Evolutionary conservation across 1,140 invertebrate genomes (phyloP).

Genomic region (Mylabris phalerata): DNA sequence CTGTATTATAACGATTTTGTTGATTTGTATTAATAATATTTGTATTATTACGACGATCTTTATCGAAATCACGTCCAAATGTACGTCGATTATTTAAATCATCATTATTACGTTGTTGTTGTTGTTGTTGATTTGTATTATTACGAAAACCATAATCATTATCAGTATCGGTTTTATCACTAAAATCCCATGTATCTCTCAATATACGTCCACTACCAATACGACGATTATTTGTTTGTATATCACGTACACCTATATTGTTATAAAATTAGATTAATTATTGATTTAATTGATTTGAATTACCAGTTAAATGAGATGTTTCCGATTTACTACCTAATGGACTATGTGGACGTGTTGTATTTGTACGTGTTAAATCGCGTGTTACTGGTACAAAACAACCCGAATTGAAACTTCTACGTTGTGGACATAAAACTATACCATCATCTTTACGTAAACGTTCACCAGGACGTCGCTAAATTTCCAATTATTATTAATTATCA

Average conservation of each 20-base stretch:
- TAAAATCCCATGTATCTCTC: slow-evolving; percentile 54
- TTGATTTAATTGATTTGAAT: too few species aligned
- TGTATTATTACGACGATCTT: slow-evolving; percentile 20
- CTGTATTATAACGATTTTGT: slow-evolving; percentile 34
- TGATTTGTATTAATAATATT: not conserved
- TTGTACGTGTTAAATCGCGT: slow-evolving; percentile 39
- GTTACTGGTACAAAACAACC: slow-evolving; percentile 62
- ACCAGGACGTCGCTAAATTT: slow-evolving; percentile 50
- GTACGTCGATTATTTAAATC: slow-evolving; percentile 39
- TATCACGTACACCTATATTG: slow-evolving; percentile 19
- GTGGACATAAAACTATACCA: slow-evolving; percentile 74
- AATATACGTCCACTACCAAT: slow-evolving; percentile 75
- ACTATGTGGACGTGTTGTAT: slow-evolving; percentile 46
- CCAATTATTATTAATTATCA: not conserved
- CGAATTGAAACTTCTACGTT: slow-evolving; percentile 73
- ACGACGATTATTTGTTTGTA: slow-evolving; percentile 47
- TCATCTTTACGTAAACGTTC: slow-evolving; percentile 76
- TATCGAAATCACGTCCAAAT: slow-evolving; percentile 47
- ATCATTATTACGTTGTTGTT: slow-evolving; percentile 28
- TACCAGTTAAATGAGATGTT: too few species aligned
- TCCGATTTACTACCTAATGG: slow-evolving; percentile 22
- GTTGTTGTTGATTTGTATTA: too few species aligned
- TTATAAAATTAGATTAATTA: not conserved
- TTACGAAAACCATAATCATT: slow-evolving; percentile 1
- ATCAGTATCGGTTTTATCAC: slow-evolving; percentile 44